Evolutionary conservation across 2,888 invertebrate genomes (phyloP).

Genomic region (Calameuta filiformis): DNA sequence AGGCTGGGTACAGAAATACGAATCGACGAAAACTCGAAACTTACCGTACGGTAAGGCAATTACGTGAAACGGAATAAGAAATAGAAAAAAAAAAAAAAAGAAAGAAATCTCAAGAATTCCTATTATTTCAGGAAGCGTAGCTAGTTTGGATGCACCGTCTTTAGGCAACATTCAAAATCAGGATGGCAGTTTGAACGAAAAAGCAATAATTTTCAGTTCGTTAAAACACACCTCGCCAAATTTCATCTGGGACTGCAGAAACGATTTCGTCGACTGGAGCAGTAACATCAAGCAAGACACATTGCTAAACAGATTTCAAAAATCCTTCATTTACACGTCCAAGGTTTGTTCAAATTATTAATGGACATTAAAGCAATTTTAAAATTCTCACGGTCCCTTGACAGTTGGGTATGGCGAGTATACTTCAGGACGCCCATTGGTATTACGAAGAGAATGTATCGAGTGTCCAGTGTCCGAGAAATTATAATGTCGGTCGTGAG

Average conservation of each 20-base stretch:
- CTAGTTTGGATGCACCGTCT: slow-evolving; percentile 22
- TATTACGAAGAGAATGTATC: slow-evolving; percentile 70
- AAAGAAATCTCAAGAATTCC: not conserved
- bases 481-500: slow-evolving; percentile 70
- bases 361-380: not conserved
- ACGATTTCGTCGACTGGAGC: slow-evolving; percentile 20
- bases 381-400: not conserved
- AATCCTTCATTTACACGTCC: slow-evolving; percentile 18
- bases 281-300: slow-evolving; percentile 12
- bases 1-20: slow-evolving; percentile 21
- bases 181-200: slow-evolving; percentile 15
- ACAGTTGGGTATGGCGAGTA: slow-evolving; percentile 18
- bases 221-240: slow-evolving; percentile 16
- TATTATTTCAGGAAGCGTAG: slow-evolving; percentile 14
- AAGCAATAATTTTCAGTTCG: slow-evolving; percentile 9
- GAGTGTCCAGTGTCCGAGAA: slow-evolving; percentile 76
- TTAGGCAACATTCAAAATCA: slow-evolving; percentile 14
- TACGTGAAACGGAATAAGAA: not conserved
- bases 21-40: slow-evolving; percentile 17
- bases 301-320: slow-evolving; percentile 16
- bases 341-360: slow-evolving; percentile 5
- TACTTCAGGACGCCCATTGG: slow-evolving; percentile 71
- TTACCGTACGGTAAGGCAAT: slow-evolving; percentile 14
- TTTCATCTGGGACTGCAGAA: slow-evolving; percentile 21
- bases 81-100: not conserved